Base-by-base conservation (phyloP, 2,113 vertebrate species). In the Lophura nycthemera region DNA sequence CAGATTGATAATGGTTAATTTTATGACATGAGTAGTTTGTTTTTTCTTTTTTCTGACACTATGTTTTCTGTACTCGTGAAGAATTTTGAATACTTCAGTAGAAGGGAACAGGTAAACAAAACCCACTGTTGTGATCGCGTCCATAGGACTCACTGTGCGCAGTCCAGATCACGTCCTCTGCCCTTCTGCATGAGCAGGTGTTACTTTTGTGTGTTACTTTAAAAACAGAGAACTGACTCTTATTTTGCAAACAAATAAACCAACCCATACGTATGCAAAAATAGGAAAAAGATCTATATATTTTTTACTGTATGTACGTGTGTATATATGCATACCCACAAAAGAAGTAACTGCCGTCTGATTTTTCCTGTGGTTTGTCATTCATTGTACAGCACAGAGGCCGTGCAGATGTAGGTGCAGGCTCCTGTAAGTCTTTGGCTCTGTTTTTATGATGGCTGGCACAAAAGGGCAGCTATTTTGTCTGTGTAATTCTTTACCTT, bases 401-500 rank as follows among this genome's bases (percentile, higher is more conserved):
- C 48, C 14, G 30, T 38, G 10, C 52, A 54, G 52, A 54, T 54
- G 73, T 60, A 78, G 54, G 79, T 78, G 16, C 38, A 94, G 76
- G 56, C 69, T 90, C 66, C 54, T 90, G 11, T 71, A 76, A 65
- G 90, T 83, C 83, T 85, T 61, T 57, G 73, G 40, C 56, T 96
- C 85, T 94, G 91, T 94, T 83, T 61, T 96, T 85, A 86, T 95
- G 90, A 72, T 84, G 93, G 86, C 65, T 77, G 81, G 93, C 64
- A 77, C n/a, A 27, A 73, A 95, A 93, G 67, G n/a, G 60, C 92
- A 47, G 66, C 83, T 91, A 89, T 95, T 97, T 90, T 84, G 89
- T 90, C 88, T 47, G 6, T 95, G 95, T 88, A 95, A 97, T 93
- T 59, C 89, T 83, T 97, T 86, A 93, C 95, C 91, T 96, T 83